These are phyloP conservation scores for honey bee (Apis mellifera) DNA, from an alignment of 1,140 invertebrate genomes.

Conservation along the genomic window DNA sequence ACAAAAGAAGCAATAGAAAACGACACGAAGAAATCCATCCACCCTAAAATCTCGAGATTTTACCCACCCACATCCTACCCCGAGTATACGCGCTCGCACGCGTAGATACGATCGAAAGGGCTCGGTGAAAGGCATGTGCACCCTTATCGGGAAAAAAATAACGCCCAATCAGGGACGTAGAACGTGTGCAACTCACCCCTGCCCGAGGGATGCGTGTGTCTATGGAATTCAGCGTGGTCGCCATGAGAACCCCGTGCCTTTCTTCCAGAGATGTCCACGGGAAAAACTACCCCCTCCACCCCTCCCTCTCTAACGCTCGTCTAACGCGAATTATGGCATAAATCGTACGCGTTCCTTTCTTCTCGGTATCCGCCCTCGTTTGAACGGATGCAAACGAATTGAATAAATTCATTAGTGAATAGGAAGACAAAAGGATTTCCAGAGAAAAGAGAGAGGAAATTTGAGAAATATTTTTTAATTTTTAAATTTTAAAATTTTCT, in stretches of 20 bases:
- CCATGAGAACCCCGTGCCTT: slow-evolving; percentile 77
- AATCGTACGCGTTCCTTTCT: slow-evolving; percentile 32
- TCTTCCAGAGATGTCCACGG: slow-evolving; percentile 68
- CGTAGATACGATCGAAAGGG: slow-evolving; percentile 44
- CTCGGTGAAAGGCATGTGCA: slow-evolving; percentile 68
- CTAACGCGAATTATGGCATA: slow-evolving; percentile 40
- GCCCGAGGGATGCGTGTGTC: slow-evolving; percentile 64
- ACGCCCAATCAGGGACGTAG: slow-evolving; percentile 78
- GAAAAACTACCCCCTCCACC: slow-evolving; percentile 52
- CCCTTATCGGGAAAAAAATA: slow-evolving; percentile 79
- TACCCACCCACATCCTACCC: slow-evolving; percentile 55
- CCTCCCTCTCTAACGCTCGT: slow-evolving; percentile 46
- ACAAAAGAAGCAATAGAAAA: slow-evolving; percentile 36
- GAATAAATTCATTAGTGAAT: slow-evolving; percentile 5
- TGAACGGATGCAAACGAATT: slow-evolving; percentile 28
- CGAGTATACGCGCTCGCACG: slow-evolving; percentile 19
- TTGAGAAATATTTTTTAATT: too few species aligned
- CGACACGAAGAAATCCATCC: slow-evolving; percentile 35
- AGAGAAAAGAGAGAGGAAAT: too few species aligned
- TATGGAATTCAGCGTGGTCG: slow-evolving; percentile 78
- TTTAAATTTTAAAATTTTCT: too few species aligned
- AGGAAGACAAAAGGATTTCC: too few species aligned
- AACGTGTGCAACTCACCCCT: slow-evolving; percentile 71
- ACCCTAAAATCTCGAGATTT: slow-evolving; percentile 30
- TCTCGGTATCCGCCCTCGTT: neutral